A percentile compares a stretch with the other conserved stretches of the same genome.
phyloP scores from a whole-genome alignment of 2,113 vertebrate genomes.

The Rhineura floridana region DNA sequence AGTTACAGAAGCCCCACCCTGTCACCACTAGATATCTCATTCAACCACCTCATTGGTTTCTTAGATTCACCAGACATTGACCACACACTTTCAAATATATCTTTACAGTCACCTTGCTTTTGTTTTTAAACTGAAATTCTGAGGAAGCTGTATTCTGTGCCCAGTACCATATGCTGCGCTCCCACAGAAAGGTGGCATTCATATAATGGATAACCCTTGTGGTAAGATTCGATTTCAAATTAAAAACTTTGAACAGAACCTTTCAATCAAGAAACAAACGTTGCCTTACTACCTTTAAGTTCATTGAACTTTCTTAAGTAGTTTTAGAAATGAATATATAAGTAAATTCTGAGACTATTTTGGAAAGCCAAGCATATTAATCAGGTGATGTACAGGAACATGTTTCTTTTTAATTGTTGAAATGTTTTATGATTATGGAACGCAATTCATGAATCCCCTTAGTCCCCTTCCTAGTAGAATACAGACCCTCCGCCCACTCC shows the following conservation, averaged over 20 bases:
- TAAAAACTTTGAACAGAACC: background rate
- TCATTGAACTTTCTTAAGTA: background rate
- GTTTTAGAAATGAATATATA: background rate
- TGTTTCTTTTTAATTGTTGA: background rate
- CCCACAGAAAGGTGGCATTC: background rate
- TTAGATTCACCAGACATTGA: background rate
- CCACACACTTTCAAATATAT: background rate
- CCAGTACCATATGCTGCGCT: too few relatives aligned
- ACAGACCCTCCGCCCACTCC: background rate
- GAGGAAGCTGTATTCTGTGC: background rate
- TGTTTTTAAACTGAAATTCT: background rate
- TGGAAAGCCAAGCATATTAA: background rate
- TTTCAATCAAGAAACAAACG: constrained; percentile 17
- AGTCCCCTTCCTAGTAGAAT: background rate
- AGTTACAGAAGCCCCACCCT: background rate
- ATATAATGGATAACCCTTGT: background rate
- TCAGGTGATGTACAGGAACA: background rate
- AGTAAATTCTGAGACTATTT: background rate
- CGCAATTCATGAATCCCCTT: background rate
- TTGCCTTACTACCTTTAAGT: background rate
- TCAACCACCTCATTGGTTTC: background rate
- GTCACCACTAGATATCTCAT: background rate
- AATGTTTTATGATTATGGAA: background rate
- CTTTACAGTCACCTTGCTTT: background rate
- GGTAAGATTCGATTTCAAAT: background rate